Percentiles rank a stretch among this genome's conserved stretches.
Evolutionary conservation across 2,797 vertebrate genomes (phyloP).

Genomic region (Tadarida brasiliensis): DNA sequence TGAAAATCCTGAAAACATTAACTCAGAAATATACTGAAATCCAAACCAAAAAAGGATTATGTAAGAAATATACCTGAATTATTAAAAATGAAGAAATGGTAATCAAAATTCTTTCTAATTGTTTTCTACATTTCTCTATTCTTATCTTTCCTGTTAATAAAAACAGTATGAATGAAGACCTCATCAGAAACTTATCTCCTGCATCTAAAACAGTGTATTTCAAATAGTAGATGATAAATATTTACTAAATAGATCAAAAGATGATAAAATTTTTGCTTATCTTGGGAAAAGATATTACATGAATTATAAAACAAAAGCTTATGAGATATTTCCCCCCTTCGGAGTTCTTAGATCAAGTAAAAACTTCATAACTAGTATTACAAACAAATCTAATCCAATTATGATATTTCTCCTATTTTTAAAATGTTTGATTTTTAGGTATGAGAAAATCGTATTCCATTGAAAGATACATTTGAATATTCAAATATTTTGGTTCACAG

Average conservation of each 20-base stretch:
- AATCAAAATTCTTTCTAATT: background rate
- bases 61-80: background rate
- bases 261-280: background rate
- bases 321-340: background rate
- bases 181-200: background rate
- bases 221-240: background rate
- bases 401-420: background rate
- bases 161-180: background rate
- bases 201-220: background rate
- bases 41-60: background rate
- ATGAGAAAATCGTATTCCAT: background rate
- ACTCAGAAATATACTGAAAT: slow-evolving; percentile 40
- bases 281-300: background rate
- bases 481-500: background rate
- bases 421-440: slow-evolving; percentile 23
- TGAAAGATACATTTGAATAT: background rate
- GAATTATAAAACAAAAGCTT: slow-evolving; percentile 40
- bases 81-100: background rate
- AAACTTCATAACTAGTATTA: background rate
- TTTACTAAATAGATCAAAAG: background rate
- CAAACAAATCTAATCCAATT: slow-evolving; percentile 36
- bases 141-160: slow-evolving; percentile 33
- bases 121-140: background rate
- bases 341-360: background rate
- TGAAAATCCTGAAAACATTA: background rate